Evolutionary conservation across 1,140 invertebrate species (phyloP).

Genomic region (Battus philenor): DNA sequence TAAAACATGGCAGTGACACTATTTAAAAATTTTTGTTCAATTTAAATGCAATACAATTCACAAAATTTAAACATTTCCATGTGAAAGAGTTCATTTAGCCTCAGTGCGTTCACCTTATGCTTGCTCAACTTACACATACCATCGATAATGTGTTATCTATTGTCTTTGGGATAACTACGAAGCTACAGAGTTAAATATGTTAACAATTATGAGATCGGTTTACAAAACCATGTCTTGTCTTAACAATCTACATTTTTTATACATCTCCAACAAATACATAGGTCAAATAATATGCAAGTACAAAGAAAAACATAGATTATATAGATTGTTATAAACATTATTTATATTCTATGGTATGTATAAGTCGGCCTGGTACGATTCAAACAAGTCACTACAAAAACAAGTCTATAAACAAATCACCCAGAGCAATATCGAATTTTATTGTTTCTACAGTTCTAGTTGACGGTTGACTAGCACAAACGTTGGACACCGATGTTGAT

Average conservation of each 20-base stretch:
- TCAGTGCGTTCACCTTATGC: neutral
- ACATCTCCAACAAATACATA: slow-evolving; percentile 7
- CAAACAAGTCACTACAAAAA: slow-evolving; percentile 52
- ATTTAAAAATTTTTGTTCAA: slow-evolving; percentile 39
- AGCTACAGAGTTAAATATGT: slow-evolving; percentile 12
- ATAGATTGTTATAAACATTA: slow-evolving; percentile 12
- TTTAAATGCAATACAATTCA: slow-evolving; percentile 62
- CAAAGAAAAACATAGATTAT: slow-evolving; percentile 5
- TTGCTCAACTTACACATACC: slow-evolving; percentile 22
- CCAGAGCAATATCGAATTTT: slow-evolving; percentile 41
- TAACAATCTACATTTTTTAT: slow-evolving; percentile 6
- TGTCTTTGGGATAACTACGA: slow-evolving; percentile 15
- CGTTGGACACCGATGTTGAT: slow-evolving; percentile 3
- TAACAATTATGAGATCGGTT: slow-evolving; percentile 15
- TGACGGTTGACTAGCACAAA: slow-evolving; percentile 12
- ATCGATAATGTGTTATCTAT: slow-evolving; percentile 4
- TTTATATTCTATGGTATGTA: slow-evolving; percentile 20
- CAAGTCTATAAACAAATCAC: slow-evolving; percentile 54
- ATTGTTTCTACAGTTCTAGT: neutral
- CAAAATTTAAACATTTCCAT: no score
- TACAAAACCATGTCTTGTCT: slow-evolving; percentile 14
- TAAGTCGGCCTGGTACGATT: slow-evolving; percentile 32
- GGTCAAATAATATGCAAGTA: neutral
- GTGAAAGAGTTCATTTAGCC: slow-evolving; percentile 42
- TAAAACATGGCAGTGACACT: slow-evolving; percentile 49